phyloP scores from a whole-genome alignment of 2,113 vertebrate species.

The Plecotus auritus region DNA sequence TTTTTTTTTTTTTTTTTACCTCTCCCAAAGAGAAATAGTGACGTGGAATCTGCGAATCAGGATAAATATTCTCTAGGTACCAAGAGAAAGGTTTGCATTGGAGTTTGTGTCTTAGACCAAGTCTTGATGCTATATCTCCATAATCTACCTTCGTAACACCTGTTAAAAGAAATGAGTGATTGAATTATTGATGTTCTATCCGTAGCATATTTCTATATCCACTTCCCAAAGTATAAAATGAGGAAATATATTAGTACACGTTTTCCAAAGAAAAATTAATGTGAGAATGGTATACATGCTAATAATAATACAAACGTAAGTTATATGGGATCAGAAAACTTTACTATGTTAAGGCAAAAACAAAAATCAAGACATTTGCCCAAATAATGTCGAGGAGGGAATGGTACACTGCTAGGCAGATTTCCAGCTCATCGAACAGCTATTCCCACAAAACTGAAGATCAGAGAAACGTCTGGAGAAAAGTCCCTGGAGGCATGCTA shows the following conservation, averaged over 20 bases:
- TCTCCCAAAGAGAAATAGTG: slow-evolving; percentile 99
- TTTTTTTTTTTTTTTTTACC: slow-evolving; percentile 80
- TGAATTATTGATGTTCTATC: slow-evolving; percentile 23
- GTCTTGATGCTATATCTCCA: slow-evolving; percentile 93
- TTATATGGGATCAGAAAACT: not conserved
- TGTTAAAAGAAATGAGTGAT: slow-evolving; percentile 72
- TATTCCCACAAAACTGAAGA: not conserved
- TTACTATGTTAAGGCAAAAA: slow-evolving; percentile 11
- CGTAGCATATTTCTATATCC: not conserved
- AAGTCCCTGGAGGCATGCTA: not conserved
- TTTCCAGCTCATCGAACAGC: not conserved
- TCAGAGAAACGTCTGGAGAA: not conserved
- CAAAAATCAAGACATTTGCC: not conserved
- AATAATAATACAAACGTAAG: slow-evolving; percentile 2
- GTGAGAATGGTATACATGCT: slow-evolving; percentile 24
- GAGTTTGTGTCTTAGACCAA: slow-evolving; percentile 92
- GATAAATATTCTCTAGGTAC: slow-evolving; percentile 98
- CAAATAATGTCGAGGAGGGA: not conserved
- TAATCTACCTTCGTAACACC: slow-evolving; percentile 99
- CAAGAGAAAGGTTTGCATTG: slow-evolving; percentile 98
- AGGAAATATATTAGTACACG: not conserved
- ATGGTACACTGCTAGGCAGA: not conserved
- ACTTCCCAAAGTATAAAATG: not conserved
- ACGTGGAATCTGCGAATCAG: slow-evolving; percentile 98
- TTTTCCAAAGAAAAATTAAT: slow-evolving; percentile 46